A percentile compares a stretch with the other conserved stretches of the same genome.
These are phyloP conservation scores for Drosophila affinis DNA, from an alignment of 2,888 invertebrate species.

Conservation along the genomic window DNA sequence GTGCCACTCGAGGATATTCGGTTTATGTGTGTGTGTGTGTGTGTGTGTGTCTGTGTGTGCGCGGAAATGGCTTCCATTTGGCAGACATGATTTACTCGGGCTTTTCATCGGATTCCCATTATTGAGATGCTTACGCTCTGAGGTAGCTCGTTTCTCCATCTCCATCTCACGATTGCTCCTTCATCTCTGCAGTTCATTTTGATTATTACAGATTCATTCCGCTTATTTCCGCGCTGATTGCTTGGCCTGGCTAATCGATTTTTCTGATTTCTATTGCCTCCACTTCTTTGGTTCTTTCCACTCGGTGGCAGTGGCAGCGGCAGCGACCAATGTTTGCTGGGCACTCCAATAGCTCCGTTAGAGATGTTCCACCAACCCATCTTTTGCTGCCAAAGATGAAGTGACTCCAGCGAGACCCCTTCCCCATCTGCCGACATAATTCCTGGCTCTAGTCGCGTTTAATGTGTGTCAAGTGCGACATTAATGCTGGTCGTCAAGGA, in stretches of 20 bases:
- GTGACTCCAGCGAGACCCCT: background rate
- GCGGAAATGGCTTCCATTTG: constrained; percentile 43
- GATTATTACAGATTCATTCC: constrained; percentile 46
- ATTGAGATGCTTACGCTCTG: constrained; percentile 25
- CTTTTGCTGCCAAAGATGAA: background rate
- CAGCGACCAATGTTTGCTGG: background rate
- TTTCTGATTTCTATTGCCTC: constrained; percentile 20
- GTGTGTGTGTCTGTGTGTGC: constrained; percentile 3
- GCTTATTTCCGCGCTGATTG: constrained; percentile 40
- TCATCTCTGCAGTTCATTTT: constrained; percentile 23
- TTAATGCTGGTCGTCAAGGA: constrained; percentile 65
- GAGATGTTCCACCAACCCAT: background rate
- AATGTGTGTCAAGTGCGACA: constrained; percentile 73
- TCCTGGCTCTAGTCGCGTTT: constrained; percentile 36
- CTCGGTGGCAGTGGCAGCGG: constrained; percentile 1
- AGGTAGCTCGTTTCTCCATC: constrained; percentile 20
- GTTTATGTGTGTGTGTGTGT: constrained; percentile 4
- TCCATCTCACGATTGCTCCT: constrained; percentile 13
- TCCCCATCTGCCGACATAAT: constrained; percentile 21
- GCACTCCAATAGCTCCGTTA: background rate
- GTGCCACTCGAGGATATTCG: constrained; percentile 13
- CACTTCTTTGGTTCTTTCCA: constrained; percentile 18
- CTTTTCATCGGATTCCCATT: constrained; percentile 7
- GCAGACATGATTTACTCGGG: constrained; percentile 25
- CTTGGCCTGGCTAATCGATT: constrained; percentile 34